Base-by-base conservation (phyloP, 1,140 invertebrate species). In the Adelges cooleyi region DNA sequence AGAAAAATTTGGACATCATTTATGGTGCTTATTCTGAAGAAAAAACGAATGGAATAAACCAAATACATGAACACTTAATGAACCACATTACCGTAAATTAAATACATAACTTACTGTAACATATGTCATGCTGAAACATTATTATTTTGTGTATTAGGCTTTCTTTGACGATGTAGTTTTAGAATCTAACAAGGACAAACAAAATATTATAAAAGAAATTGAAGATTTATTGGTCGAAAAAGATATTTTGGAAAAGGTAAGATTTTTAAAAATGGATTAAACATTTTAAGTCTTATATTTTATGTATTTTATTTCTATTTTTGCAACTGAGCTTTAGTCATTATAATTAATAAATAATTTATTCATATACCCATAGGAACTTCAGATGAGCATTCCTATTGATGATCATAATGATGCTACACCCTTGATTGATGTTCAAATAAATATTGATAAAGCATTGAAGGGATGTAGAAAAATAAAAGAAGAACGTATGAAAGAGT, bases 381-480 rank as follows among this genome's bases (percentile, higher is more conserved):
- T 62, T 10, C 56, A 62, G 46, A 48, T 48, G 25, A 8, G 46
- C 13, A 62, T 62, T 46, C 18, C 8, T 25, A 29, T 62, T 48
- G 56, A 62, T 62, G 56, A 48, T 11, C 42, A 48, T 22, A 62
- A 46, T 62, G 56, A 62, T 62, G 25, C 15, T 27, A 59, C 25
- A 10, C 56, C 56, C 3, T 48, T 62, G 3, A 62, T 62, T 62
- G 56, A 62, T 62, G 56, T 62, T 48, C 56, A 62, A 62, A 62
- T 62, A 0, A 48, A 27, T 62, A 48, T 66, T 46, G 65, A 52
- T 53, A 53, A 66, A 52, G 25, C 36, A 9, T 23, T 66, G 3
- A 2, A 27, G 42, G 49, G 23, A 18, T 53, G 36, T 33, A 66
- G 48, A 66, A 44, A 53, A 42, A 44, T 66, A 2, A 66, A 66